phyloP scores from a whole-genome alignment of 2,797 vertebrate species.

The Anguilla megastoma region DNA sequence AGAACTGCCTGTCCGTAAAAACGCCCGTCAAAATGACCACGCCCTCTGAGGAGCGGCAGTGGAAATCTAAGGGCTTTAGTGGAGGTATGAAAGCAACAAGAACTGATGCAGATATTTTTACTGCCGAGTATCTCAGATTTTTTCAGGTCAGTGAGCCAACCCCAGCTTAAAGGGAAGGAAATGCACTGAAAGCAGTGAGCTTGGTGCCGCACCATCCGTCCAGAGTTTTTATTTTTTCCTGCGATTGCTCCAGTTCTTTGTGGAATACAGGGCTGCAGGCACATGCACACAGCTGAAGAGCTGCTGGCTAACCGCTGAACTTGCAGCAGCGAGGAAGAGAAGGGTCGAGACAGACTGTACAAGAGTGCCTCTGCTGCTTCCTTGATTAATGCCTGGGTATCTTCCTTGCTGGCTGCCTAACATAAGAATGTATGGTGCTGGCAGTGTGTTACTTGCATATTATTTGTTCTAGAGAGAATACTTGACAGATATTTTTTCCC shows the following conservation, averaged over 20 bases:
- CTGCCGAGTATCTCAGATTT: neutral
- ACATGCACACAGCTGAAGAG: slow-evolving; percentile 3
- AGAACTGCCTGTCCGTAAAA: neutral
- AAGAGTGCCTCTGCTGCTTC: neutral
- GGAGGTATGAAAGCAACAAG: neutral
- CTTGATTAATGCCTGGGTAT: neutral
- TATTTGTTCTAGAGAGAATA: neutral
- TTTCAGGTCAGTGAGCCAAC: slow-evolving; percentile 15
- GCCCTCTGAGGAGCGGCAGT: neutral
- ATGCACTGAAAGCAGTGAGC: neutral
- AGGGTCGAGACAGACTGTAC: neutral
- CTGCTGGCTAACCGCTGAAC: neutral
- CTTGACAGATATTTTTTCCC: neutral
- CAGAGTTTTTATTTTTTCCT: neutral
- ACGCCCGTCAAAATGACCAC: neutral
- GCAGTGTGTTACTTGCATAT: neutral
- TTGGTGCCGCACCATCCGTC: neutral
- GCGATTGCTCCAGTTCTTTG: slow-evolving; percentile 1
- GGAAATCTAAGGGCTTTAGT: neutral
- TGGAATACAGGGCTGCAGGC: slow-evolving; percentile 7
- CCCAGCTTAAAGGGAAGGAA: slow-evolving; percentile 11
- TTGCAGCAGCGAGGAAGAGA: neutral
- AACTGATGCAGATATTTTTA: slow-evolving; percentile 16
- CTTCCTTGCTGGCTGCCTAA: neutral
- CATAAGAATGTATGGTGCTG: neutral